Conservation (phyloP, 2,113 vertebrate genomes). For the Lophura nycthemera region DNA sequence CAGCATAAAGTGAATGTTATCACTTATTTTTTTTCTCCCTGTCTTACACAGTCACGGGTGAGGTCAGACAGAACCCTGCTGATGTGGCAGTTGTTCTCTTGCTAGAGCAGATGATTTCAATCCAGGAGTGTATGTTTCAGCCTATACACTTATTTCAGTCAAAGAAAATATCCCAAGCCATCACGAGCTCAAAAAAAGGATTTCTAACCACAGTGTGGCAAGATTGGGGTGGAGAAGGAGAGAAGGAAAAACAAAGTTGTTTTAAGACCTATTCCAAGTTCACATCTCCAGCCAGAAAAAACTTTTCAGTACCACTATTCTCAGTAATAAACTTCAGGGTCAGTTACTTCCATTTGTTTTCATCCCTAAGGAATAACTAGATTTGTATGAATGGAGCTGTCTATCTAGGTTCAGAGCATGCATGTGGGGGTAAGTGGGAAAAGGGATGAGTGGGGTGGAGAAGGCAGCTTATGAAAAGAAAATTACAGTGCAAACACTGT, state of each 20-base stretch:
- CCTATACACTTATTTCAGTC: neutral
- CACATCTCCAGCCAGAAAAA: slow-evolving; percentile 13
- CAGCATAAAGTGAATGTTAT: neutral
- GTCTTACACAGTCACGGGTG: neutral
- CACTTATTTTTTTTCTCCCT: neutral
- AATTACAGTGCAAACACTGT: neutral
- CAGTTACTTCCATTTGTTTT: neutral
- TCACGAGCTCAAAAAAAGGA: neutral
- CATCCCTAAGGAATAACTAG: neutral
- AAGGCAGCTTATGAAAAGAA: neutral
- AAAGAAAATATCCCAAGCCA: neutral
- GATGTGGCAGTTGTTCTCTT: slow-evolving; percentile 22
- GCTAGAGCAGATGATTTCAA: neutral
- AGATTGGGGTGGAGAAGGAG: neutral
- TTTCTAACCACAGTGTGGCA: slow-evolving; percentile 26
- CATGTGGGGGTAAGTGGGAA: neutral
- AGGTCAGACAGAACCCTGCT: neutral
- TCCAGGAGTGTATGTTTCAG: neutral
- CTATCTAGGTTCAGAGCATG: neutral
- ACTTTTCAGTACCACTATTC: neutral
- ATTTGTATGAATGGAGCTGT: neutral
- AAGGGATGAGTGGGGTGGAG: neutral
- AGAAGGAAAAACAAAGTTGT: neutral
- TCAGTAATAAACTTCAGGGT: neutral
- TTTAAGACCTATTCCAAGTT: slow-evolving; percentile 32